Percentiles rank a stretch among this genome's conserved stretches.
Evolutionary conservation across 2,888 invertebrate genomes (phyloP).

Genomic region (Tiliacea citrago): DNA sequence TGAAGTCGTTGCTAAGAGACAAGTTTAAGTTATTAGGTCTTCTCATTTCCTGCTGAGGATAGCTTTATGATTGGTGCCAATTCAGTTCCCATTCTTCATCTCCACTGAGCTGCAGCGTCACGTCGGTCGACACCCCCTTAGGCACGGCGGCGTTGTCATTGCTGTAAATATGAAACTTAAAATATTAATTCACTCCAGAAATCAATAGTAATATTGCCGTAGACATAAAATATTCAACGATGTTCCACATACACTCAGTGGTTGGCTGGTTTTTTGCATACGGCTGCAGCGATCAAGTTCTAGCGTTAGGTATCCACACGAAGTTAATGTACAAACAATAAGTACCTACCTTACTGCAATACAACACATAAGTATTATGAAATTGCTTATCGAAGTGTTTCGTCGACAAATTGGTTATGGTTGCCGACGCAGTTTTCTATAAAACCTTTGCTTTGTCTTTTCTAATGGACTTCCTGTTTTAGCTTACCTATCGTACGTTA

Average conservation of each 20-base stretch:
- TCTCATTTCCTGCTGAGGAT: not conserved
- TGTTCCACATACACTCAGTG: not conserved
- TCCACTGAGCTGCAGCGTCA: too few species aligned
- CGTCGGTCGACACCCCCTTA: not conserved
- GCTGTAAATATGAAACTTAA: not conserved
- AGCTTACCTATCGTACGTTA: too few species aligned
- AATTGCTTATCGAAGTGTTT: constrained; percentile 32
- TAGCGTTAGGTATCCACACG: not conserved
- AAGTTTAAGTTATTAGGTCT: not conserved
- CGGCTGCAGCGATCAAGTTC: constrained; percentile 30
- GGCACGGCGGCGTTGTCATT: too few species aligned
- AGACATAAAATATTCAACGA: not conserved
- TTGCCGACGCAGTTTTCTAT: not conserved
- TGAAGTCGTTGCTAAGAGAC: not conserved
- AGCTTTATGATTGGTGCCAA: not conserved
- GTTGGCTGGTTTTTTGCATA: constrained; percentile 13
- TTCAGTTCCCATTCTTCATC: not conserved
- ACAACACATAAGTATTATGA: constrained; percentile 14
- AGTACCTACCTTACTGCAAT: not conserved
- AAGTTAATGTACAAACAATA: not conserved
- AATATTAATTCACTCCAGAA: constrained; percentile 5
- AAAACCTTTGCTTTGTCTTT: not conserved
- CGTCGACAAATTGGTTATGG: constrained; percentile 14
- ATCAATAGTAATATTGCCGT: not conserved
- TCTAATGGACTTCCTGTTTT: not conserved